These are phyloP conservation scores for Xestia sexstrigata DNA, from an alignment of 2,888 invertebrate genomes.

Conservation along the genomic window DNA sequence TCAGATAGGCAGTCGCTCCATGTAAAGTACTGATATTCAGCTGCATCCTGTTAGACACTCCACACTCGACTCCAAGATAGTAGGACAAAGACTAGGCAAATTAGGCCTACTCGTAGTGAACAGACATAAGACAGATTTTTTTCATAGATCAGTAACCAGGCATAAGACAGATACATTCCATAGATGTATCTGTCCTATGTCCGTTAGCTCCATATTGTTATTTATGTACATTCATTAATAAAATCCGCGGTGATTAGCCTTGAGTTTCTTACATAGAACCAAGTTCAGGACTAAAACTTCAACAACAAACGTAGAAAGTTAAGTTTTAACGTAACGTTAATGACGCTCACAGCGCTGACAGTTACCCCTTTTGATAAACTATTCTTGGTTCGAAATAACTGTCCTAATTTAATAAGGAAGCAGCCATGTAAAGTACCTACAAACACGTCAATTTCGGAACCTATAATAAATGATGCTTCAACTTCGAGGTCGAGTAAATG, in stretches of 20 bases:
- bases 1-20: too few species aligned
- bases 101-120: neutral
- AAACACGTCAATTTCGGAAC: conserved; percentile 13
- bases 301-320: neutral
- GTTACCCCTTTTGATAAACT: neutral
- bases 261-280: too few species aligned
- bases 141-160: neutral
- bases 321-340: neutral
- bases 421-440: neutral
- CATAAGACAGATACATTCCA: neutral
- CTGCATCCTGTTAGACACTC: too few species aligned
- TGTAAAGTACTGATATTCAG: too few species aligned
- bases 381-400: neutral
- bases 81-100: too few species aligned
- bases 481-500: conserved; percentile 34
- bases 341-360: neutral
- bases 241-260: too few species aligned
- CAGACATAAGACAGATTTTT: neutral
- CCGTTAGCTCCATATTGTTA: neutral
- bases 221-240: too few species aligned
- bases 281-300: neutral
- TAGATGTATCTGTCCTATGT: neutral
- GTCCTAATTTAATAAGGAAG: neutral
- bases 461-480: conserved; percentile 35
- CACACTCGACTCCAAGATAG: too few species aligned